Conservation (phyloP, 2,888 invertebrate genomes). For the Troides helena region DNA sequence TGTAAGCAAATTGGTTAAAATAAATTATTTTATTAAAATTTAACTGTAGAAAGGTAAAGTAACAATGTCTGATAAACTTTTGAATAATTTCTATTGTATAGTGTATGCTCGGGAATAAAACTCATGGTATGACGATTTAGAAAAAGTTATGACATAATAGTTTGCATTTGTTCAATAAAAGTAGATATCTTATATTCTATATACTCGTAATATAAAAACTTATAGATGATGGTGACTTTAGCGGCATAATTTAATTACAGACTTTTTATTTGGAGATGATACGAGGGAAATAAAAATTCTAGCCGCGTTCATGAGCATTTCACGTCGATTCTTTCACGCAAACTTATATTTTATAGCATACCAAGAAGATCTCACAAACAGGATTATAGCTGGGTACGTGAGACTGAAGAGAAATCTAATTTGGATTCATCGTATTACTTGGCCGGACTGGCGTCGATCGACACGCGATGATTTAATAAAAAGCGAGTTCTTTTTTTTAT, state of each 20-base stretch:
- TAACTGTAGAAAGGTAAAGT: too few relatives aligned
- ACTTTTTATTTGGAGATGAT: not conserved
- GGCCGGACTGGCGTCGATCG: constrained; percentile 27
- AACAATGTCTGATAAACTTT: not conserved
- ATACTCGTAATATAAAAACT: not conserved
- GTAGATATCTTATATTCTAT: not conserved
- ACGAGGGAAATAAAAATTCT: constrained; percentile 8
- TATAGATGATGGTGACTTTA: not conserved
- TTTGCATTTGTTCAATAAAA: not conserved
- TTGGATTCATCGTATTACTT: constrained; percentile 29
- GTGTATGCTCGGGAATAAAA: not conserved
- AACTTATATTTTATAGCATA: constrained; percentile 26
- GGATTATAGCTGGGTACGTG: constrained; percentile 28
- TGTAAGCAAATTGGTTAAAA: not conserved
- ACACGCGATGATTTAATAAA: constrained; percentile 25
- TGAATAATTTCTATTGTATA: not conserved
- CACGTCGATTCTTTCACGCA: constrained; percentile 3
- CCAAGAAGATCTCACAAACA: constrained; percentile 23
- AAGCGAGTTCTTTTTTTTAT: constrained; percentile 22
- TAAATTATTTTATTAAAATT: not conserved
- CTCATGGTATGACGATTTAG: not conserved
- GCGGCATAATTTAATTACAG: not conserved
- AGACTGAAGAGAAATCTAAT: constrained; percentile 28
- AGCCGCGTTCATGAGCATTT: constrained; percentile 4
- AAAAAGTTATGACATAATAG: not conserved